Conservation (phyloP, 2,888 invertebrate genomes). For the Phengaris arion region DNA sequence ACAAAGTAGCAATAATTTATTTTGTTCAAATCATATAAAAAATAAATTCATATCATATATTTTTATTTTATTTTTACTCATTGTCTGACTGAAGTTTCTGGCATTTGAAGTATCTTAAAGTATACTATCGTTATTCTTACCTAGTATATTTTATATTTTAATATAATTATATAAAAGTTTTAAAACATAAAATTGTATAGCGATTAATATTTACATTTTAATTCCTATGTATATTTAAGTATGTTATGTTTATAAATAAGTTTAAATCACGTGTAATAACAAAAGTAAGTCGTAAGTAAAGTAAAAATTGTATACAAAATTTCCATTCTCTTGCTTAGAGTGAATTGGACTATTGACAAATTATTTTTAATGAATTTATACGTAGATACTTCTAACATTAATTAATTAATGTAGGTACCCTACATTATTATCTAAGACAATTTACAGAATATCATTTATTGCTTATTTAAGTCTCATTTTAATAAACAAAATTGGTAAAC, state of each 20-base stretch:
- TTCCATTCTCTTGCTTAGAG: neutral
- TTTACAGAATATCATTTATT: too few relatives aligned
- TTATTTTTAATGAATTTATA: neutral
- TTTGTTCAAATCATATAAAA: too few relatives aligned
- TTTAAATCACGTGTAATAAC: neutral
- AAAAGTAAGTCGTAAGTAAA: neutral
- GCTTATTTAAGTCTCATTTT: too few relatives aligned
- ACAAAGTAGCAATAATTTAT: too few relatives aligned
- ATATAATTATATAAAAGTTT: neutral
- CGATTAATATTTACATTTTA: conserved; percentile 6
- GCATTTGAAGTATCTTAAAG: neutral
- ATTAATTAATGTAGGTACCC: too few relatives aligned
- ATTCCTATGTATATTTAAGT: neutral
- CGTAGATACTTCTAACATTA: neutral
- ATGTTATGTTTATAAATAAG: neutral
- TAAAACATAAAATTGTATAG: neutral
- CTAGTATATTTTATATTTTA: neutral
- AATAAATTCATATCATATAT: too few relatives aligned
- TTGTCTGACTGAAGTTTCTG: neutral
- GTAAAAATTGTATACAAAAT: neutral
- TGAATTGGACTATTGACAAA: too few relatives aligned
- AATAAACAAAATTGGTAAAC: too few relatives aligned
- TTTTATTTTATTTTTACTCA: too few relatives aligned
- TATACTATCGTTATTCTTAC: neutral
- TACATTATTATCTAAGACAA: too few relatives aligned